phyloP scores from a whole-genome alignment of 1,140 invertebrate genomes.

The Scylla paramamosain region DNA sequence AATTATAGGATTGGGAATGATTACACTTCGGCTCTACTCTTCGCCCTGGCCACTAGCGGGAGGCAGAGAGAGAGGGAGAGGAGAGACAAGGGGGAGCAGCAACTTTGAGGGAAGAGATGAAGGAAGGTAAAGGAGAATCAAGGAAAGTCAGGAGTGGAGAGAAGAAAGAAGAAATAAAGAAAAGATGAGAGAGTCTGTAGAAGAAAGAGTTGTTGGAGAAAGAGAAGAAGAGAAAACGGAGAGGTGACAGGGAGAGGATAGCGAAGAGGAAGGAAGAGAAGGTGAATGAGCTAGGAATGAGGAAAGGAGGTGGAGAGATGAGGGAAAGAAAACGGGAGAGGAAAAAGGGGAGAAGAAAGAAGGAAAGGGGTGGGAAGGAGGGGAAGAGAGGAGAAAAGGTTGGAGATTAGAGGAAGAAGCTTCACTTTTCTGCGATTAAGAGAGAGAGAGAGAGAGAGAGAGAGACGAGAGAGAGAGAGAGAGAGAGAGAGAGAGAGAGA shows the following conservation, averaged over 20 bases:
- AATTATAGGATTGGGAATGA: too few species aligned
- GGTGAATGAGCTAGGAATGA: too few species aligned
- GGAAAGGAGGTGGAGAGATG: too few species aligned
- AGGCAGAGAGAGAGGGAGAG: not conserved
- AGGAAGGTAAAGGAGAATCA: not conserved
- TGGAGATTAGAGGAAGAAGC: too few species aligned
- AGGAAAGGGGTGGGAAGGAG: not conserved
- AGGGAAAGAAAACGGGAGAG: too few species aligned
- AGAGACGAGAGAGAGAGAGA: conserved; percentile 36
- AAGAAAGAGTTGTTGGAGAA: not conserved
- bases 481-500: conserved; percentile 27
- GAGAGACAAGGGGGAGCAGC: not conserved
- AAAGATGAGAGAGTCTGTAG: not conserved
- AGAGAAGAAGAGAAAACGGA: conserved; percentile 24
- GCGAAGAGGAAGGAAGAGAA: not conserved
- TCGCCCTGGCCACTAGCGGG: too few species aligned
- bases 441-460: conserved; percentile 40
- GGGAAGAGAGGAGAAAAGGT: not conserved
- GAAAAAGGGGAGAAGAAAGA: too few species aligned
- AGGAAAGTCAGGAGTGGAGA: not conserved
- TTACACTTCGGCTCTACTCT: too few species aligned
- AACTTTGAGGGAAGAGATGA: too few species aligned
- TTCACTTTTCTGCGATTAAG: not conserved
- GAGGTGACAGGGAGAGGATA: not conserved
- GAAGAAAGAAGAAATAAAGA: not conserved